Evolutionary conservation across 1,140 invertebrate genomes (phyloP).

Genomic region (Drosophila sturtevanti): DNA sequence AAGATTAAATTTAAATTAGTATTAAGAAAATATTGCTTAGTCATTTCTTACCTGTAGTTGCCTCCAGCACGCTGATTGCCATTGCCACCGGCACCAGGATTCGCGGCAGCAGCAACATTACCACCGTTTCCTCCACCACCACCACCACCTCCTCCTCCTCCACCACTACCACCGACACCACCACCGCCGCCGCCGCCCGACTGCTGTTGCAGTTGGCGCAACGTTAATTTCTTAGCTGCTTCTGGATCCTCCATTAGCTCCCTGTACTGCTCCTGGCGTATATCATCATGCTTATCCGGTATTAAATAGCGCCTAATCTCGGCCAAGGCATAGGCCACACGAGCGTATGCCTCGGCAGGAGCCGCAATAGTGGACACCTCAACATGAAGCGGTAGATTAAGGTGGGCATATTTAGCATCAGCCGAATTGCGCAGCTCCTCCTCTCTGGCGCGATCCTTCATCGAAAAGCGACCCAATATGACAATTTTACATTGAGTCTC

Average conservation of each 20-base stretch:
- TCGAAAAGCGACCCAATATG: constrained; percentile 95
- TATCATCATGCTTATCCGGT: constrained; percentile 91
- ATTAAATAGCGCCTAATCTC: constrained; percentile 89
- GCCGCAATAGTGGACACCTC: constrained; percentile 95
- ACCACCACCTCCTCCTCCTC: constrained; percentile 7
- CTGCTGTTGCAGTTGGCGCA: constrained; percentile 74
- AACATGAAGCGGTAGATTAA: constrained; percentile 96
- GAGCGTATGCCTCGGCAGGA: constrained; percentile 94
- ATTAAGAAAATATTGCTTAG: background rate
- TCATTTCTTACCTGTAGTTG: constrained; percentile 64
- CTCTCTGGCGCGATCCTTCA: constrained; percentile 96
- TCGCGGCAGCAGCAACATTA: constrained; percentile 1
- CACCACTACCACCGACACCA: constrained; percentile 8
- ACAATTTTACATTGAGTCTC: constrained; percentile 98
- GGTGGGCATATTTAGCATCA: constrained; percentile 96
- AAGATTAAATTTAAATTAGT: background rate
- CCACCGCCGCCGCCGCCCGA: constrained; percentile 38
- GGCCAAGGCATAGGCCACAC: constrained; percentile 93
- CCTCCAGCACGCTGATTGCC: constrained; percentile 62
- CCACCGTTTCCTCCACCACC: constrained; percentile 26
- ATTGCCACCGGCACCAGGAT: constrained; percentile 54
- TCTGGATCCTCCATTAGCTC: constrained; percentile 86
- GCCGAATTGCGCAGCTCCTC: constrained; percentile 93
- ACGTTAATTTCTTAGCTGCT: constrained; percentile 76
- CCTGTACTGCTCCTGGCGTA: constrained; percentile 90